These are phyloP conservation scores for Yponomeuta plumbellus DNA, from an alignment of 2,888 invertebrate species.

Conservation along the genomic window DNA sequence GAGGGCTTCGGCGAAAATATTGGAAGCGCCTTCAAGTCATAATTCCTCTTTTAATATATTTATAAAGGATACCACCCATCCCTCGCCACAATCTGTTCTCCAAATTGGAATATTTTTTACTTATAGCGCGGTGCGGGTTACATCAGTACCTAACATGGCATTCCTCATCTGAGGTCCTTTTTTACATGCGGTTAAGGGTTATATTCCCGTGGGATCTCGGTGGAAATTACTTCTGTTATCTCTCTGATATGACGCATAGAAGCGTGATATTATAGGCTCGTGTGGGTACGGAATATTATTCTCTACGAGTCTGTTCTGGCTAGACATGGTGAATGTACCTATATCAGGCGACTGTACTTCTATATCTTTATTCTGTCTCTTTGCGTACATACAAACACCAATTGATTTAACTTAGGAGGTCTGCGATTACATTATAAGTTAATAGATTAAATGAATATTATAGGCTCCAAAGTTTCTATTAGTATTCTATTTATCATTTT, in stretches of 20 bases:
- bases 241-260: conserved; percentile 8
- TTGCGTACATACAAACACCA: too few species aligned
- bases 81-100: conserved; percentile 47
- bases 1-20: conserved; percentile 28
- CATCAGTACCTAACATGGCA: background rate
- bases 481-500: too few species aligned
- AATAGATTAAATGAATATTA: too few species aligned
- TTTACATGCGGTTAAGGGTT: background rate
- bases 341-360: too few species aligned
- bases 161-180: background rate
- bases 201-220: background rate
- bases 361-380: too few species aligned
- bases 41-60: conserved; percentile 56
- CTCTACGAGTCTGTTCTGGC: background rate
- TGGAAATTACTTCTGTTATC: background rate
- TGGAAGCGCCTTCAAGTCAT: conserved; percentile 37
- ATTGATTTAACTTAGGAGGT: too few species aligned
- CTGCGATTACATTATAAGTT: too few species aligned
- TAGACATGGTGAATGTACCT: background rate
- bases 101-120: conserved; percentile 54
- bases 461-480: too few species aligned
- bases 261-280: conserved; percentile 4
- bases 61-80: conserved; percentile 43
- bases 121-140: conserved; percentile 29
- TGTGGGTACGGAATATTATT: background rate